Evolutionary conservation across 2,797 vertebrate species (phyloP).

Genomic region (Helicolenus hilgendorfi): DNA sequence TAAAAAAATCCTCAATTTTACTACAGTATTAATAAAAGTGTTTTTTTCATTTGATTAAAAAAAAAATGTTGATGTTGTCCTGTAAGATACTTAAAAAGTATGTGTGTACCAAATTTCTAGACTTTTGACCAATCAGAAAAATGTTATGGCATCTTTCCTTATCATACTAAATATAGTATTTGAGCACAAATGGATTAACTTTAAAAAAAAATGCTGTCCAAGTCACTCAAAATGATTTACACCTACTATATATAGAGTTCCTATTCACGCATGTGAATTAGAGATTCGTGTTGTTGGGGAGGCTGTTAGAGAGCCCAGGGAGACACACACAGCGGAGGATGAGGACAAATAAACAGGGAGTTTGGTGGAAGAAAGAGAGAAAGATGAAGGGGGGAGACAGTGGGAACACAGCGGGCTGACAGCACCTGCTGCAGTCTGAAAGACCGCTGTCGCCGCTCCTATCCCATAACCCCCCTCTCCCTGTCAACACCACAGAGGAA

Average conservation of each 20-base stretch:
- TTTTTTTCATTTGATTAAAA: too few relatives aligned
- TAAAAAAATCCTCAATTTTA: too few relatives aligned
- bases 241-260: neutral
- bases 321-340: neutral
- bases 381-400: constrained; percentile 40
- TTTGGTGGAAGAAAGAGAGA: neutral
- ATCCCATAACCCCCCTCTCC: constrained; percentile 53
- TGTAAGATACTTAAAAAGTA: too few relatives aligned
- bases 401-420: constrained; percentile 48
- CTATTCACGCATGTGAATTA: neutral
- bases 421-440: constrained; percentile 76
- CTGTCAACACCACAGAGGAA: constrained; percentile 71
- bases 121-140: too few relatives aligned
- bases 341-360: neutral
- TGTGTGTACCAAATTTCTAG: too few relatives aligned
- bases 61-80: too few relatives aligned
- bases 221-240: neutral
- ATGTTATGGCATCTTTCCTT: too few relatives aligned
- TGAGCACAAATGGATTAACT: too few relatives aligned
- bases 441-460: constrained; percentile 55
- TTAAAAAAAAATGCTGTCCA: neutral
- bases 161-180: too few relatives aligned
- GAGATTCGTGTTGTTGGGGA: neutral
- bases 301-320: neutral
- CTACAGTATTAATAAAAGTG: too few relatives aligned